phyloP scores from a whole-genome alignment of 2,888 invertebrate species.

The Phlogophora meticulosa region DNA sequence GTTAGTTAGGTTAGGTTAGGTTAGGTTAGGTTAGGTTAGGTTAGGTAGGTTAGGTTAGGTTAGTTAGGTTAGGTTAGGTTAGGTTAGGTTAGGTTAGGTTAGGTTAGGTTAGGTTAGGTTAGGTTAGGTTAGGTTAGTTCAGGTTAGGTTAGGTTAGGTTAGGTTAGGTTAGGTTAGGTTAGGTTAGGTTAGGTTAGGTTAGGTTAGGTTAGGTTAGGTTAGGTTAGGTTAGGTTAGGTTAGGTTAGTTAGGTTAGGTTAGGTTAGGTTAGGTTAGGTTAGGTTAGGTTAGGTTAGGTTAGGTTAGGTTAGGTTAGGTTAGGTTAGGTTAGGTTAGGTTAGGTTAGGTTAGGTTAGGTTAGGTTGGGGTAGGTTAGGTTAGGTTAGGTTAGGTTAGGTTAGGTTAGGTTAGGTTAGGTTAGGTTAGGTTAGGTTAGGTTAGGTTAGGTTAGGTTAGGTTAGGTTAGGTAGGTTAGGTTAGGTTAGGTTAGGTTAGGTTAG shows the following conservation, averaged over 20 bases:
- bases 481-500: constrained; percentile 62
- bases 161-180: constrained; percentile 47
- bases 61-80: constrained; percentile 57
- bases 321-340: constrained; percentile 61
- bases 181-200: constrained; percentile 54
- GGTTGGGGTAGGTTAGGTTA: constrained; percentile 57
- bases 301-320: constrained; percentile 60
- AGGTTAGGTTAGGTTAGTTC: constrained; percentile 60
- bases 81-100: constrained; percentile 55
- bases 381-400: constrained; percentile 59
- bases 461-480: constrained; percentile 55
- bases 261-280: constrained; percentile 56
- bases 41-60: constrained; percentile 59
- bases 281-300: constrained; percentile 55
- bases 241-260: constrained; percentile 54
- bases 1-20: constrained; percentile 46
- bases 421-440: constrained; percentile 61
- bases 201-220: constrained; percentile 55
- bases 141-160: constrained; percentile 53
- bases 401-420: constrained; percentile 62
- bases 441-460: constrained; percentile 60
- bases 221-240: constrained; percentile 47
- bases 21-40: constrained; percentile 53
- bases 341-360: constrained; percentile 61
- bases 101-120: constrained; percentile 55